Evolutionary conservation across 2,888 invertebrate species (phyloP).

Genomic region (Acrobasis repandana): DNA sequence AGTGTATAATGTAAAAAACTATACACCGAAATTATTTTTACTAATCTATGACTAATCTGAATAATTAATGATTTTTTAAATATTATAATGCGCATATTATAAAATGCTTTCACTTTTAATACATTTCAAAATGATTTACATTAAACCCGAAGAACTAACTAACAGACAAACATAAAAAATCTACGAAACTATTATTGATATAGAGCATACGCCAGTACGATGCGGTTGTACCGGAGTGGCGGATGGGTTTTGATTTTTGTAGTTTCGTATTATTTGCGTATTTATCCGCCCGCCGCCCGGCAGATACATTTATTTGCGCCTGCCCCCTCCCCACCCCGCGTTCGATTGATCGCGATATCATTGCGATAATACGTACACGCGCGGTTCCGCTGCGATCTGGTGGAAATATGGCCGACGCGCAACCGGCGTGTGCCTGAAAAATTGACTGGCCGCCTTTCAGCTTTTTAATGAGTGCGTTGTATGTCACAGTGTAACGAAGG

Average conservation of each 20-base stretch:
- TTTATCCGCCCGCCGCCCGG: conserved; percentile 80
- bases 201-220: conserved; percentile 52
- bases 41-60: too few relatives aligned
- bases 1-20: too few relatives aligned
- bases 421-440: conserved; percentile 44
- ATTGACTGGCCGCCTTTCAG: conserved; percentile 40
- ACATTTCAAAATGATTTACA: too few relatives aligned
- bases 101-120: too few relatives aligned
- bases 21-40: too few relatives aligned
- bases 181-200: conserved; percentile 28
- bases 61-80: too few relatives aligned
- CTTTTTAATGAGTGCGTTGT: conserved; percentile 34
- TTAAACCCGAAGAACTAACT: too few relatives aligned
- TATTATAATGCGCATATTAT: too few relatives aligned
- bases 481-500: conserved; percentile 27
- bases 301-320: conserved; percentile 80
- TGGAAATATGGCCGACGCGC: conserved; percentile 61
- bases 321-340: conserved; percentile 46
- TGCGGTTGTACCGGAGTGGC: conserved; percentile 68
- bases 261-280: conserved; percentile 83
- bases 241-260: conserved; percentile 83
- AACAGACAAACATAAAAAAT: too few relatives aligned
- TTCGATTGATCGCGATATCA: conserved; percentile 83
- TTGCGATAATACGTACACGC: conserved; percentile 79
- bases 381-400: conserved; percentile 53